Evolutionary conservation across 2,888 invertebrate genomes (phyloP), one percentile per base, ranked within the genome.

Genomic region (Hyles lineata): DNA sequence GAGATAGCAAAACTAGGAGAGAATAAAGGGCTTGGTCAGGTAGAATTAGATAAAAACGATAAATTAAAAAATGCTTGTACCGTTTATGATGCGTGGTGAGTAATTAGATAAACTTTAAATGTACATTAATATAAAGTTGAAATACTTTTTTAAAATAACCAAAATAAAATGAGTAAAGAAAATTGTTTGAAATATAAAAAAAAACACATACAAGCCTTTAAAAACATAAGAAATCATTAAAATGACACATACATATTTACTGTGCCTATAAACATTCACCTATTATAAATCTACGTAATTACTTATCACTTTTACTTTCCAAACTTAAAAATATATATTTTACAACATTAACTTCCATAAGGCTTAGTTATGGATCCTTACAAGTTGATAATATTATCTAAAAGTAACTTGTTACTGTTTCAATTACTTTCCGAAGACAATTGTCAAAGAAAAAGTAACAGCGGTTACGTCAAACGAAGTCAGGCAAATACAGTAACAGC

Each of bases 11-110:
- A 81, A 83, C 71, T 75, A 79, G 76, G 78, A 81, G 77, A 79
- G 81, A 81, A 84, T 86, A 86, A 85, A 86, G 86, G 85, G 81
- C 79, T 79, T 82, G 82, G 82, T 81, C 80, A 82, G 79, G 83
- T 82, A 83, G 84, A 83, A 81, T 85, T 79, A 25, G 23, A 43
- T 60, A 32, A 70, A 71, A 60, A 29, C 21, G 32, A 25, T 58
- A 58, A 35, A 32, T 69, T 23, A 25, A 29, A 59, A 52, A 58
- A 55, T 35, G 35, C 43, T 35, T 72, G 25, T 55, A 67, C 19
- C 15, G n/a, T 55, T 19, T 55, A 17, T 25, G 17, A 35, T 17
- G 29, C 52, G 21, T n/a, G 23, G 17, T 23, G 43, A 50, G 2
- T 50, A 17, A 67, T 67, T 21, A 67, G 19, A 23, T 50, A 67